A percentile compares a stretch with the other conserved stretches of the same genome.
These are phyloP conservation scores for Rhynchophorus ferrugineus DNA, from an alignment of 1,140 invertebrate species.

Conservation along the genomic window DNA sequence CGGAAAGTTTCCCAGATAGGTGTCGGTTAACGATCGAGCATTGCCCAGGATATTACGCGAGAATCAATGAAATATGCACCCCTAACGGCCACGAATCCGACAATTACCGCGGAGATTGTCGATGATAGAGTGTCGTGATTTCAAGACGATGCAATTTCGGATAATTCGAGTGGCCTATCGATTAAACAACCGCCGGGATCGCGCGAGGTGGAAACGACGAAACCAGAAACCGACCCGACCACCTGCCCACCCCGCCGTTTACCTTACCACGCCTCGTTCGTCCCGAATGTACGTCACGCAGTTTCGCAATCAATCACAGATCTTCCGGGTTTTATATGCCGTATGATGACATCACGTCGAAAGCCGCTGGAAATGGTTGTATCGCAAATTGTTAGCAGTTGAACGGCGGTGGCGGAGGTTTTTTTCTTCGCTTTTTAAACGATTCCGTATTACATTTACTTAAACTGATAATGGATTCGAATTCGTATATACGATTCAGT, in stretches of 20 bases:
- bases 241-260: not conserved
- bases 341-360: constrained; percentile 1
- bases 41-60: too few species aligned
- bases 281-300: constrained; percentile 9
- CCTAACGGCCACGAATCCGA: constrained; percentile 8
- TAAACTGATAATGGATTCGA: too few species aligned
- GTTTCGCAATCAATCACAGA: constrained; percentile 15
- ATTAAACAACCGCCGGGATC: constrained; percentile 22
- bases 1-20: too few species aligned
- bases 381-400: too few species aligned
- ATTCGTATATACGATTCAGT: too few species aligned
- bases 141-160: constrained; percentile 23
- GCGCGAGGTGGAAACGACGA: too few species aligned
- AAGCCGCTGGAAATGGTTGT: too few species aligned
- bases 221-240: constrained; percentile 1
- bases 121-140: constrained; percentile 19
- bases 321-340: not conserved
- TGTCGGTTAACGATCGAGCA: too few species aligned
- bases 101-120: constrained; percentile 12
- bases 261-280: not conserved
- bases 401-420: too few species aligned
- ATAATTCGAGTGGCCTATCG: constrained; percentile 22
- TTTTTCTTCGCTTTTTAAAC: too few species aligned
- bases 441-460: too few species aligned
- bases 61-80: constrained; percentile 7